Conservation (phyloP, 2,797 vertebrate species). For the Enteromius mattozi region DNA sequence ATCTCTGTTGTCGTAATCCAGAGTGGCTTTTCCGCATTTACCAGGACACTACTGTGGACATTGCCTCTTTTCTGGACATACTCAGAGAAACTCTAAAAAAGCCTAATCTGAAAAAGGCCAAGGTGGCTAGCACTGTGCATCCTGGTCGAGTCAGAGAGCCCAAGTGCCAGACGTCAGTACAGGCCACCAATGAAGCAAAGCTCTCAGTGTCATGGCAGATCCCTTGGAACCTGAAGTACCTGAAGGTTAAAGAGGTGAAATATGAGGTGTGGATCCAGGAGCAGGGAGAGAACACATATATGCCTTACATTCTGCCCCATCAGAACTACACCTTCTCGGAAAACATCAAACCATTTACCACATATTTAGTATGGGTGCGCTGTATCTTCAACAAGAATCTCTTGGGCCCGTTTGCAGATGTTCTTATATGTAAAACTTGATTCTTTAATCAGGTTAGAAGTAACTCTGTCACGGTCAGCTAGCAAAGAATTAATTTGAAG, state of each 20-base stretch:
- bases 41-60: conserved; percentile 93
- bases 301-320: conserved; percentile 94
- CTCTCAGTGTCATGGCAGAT: conserved; percentile 95
- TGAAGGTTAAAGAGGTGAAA: conserved; percentile 94
- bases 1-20: conserved; percentile 94
- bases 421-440: conserved; percentile 93
- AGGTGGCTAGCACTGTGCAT: conserved; percentile 83
- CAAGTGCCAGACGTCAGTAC: conserved; percentile 90
- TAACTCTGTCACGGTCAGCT: conserved; percentile 25
- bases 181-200: conserved; percentile 87
- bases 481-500: conserved; percentile 6
- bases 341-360: conserved; percentile 97
- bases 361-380: conserved; percentile 97
- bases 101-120: conserved; percentile 80
- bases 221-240: conserved; percentile 96
- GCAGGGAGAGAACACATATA: conserved; percentile 98
- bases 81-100: conserved; percentile 86
- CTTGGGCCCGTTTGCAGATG: conserved; percentile 95
- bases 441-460: conserved; percentile 20
- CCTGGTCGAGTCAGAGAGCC: conserved; percentile 92
- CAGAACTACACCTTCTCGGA: conserved; percentile 99
- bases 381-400: conserved; percentile 97
- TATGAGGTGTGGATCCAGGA: conserved; percentile 99
- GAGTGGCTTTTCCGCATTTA: conserved; percentile 99
- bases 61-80: conserved; percentile 85